Evolutionary conservation across 2,797 vertebrate species (phyloP), one percentile per base, ranked within the genome.

Genomic region (Hapalemur alaotrensis): DNA sequence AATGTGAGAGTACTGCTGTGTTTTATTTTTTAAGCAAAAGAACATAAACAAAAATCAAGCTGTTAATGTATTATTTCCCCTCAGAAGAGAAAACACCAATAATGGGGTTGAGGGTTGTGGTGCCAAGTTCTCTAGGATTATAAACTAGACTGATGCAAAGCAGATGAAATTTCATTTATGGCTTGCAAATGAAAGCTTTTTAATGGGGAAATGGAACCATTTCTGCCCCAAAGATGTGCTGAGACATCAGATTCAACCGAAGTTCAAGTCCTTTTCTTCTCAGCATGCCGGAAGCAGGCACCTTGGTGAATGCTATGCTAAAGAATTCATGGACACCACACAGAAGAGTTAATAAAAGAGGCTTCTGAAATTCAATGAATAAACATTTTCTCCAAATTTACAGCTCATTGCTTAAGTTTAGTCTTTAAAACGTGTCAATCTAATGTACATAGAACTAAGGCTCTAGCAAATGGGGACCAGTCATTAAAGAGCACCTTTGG

Each of bases 131-230:
- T 98, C 94, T 95, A 92, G 95, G 97, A 97, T 98, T 98, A 97
- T 98, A 98, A 98, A 98, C 93, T 89, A 98, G 61, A 93, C 96
- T 98, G 97, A 99, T 99, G 98, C 96, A 98, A 98, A 99, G 98
- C 98, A 99, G 98, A 99, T 99, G 98, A 98, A 98, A 97, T 97
- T 98, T 98, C 97, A 98, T 98, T 97, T 97, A 97, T 90, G 97
- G 95, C 91, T 97, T 98, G 93, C 95, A 98, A 98, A 82, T 97
- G 96, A 98, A 98, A 98, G 95, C 95, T 98, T 98, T 98, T 98
- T 98, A 98, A 95, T 98, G 96, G 95, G 97, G 48, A 98, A 96
- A 98, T 97, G 97, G 96, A 98, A 96, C 93, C 92, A 97, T 97
- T 98, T 97, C 70, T 96, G 92, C 92, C 93, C 96, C 93, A 89